Base-by-base conservation (phyloP, 2,797 vertebrate genomes). In the Pygocentrus nattereri region DNA sequence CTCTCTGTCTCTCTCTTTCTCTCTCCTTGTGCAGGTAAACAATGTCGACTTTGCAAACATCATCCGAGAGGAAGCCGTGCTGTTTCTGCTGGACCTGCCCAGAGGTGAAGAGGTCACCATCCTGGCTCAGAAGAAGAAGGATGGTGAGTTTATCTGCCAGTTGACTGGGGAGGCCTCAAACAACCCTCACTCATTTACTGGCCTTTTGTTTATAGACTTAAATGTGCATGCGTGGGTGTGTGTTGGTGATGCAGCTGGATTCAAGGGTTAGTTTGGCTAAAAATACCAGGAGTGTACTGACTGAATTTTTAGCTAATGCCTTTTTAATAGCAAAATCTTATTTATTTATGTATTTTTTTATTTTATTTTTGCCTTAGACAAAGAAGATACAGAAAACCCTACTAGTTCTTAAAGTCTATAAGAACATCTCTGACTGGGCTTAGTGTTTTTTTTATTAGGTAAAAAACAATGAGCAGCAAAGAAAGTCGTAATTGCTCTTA, bases 31-130 rank as follows among this genome's bases (percentile, higher is more conserved):
- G 0, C 74, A 91, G 96, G 96, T 97, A 86, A 97, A 97, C 87
- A 97, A 96, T 4, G 95, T 97, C 67, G 96, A 97, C 90, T 97
- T 97, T 91, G 96, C 96, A 75, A 97, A 97, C 86, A 96, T 97
- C 85, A 96, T 97, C 86, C 93, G 96, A 81, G 96, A 96, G 88
- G 96, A 97, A 88, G 96, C 96, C 1, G 96, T 97, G 19, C 94
- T 97, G 73, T 97, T 96, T 89, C 88, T 97, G 23, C 94, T 97
- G 3, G 96, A 97, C 81, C 94, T 97, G 69, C 96, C 96, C n/a
- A 96, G 94, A 93, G 96, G 96, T 0, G 96, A 97, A 89, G 96
- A 97, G 87, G 96, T 96, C 78, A 96, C 95, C 15, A 96, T 97
- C 79, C 82, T 96, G 90, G 96, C 96, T 49, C 96, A 97, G 89